phyloP scores from a whole-genome alignment of 2,888 invertebrate genomes.

The Noctua comes region DNA sequence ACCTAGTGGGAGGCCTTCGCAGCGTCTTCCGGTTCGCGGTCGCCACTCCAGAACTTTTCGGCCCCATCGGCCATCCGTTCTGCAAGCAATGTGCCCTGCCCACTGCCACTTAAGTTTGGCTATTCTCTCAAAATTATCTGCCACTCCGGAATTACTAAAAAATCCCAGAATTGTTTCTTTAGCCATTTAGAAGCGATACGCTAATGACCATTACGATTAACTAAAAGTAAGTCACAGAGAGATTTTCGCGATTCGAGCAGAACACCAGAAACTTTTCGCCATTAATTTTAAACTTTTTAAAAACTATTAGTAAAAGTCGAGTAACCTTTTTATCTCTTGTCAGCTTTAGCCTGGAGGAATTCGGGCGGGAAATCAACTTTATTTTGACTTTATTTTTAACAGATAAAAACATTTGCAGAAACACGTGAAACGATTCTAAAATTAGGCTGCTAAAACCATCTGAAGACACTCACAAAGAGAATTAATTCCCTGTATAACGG shows the following conservation, averaged over 20 bases:
- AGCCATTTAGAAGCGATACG: neutral
- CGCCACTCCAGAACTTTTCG: too few relatives aligned
- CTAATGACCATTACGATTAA: conserved; percentile 22
- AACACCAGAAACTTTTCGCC: conserved; percentile 25
- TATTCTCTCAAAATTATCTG: neutral
- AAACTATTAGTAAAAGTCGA: neutral
- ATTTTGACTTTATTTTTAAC: conserved; percentile 2
- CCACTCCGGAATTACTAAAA: neutral
- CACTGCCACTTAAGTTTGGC: too few relatives aligned
- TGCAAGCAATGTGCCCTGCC: too few relatives aligned
- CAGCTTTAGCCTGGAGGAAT: neutral
- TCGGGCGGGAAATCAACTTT: neutral
- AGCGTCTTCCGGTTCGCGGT: too few relatives aligned
- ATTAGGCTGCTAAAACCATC: neutral
- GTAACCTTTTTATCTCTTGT: conserved; percentile 18
- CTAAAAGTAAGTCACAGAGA: neutral
- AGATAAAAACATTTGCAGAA: neutral
- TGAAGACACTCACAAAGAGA: neutral
- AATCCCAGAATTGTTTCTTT: neutral
- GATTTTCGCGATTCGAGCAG: conserved; percentile 3
- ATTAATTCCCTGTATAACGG: neutral
- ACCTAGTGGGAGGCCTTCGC: too few relatives aligned
- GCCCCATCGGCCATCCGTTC: too few relatives aligned
- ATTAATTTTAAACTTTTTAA: conserved; percentile 35
- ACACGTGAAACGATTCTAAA: neutral